These are phyloP conservation scores for Corvus cornix DNA, from an alignment of 2,113 vertebrate genomes.

Conservation along the genomic window DNA sequence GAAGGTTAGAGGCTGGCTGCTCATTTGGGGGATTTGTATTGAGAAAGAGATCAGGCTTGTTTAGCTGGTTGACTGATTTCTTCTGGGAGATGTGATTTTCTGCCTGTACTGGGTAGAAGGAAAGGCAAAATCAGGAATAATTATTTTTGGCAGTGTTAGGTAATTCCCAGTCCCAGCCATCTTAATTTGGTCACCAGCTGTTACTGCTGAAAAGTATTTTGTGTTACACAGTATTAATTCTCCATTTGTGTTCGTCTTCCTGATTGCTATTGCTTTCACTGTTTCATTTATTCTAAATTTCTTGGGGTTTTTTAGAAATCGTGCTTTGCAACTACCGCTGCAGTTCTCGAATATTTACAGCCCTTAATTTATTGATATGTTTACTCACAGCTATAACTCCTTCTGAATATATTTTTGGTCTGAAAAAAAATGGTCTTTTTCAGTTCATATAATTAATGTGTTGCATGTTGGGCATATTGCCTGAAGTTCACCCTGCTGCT, in stretches of 20 bases:
- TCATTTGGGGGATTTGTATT: slow-evolving; percentile 26
- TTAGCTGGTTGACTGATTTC: slow-evolving; percentile 58
- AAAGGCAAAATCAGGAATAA: slow-evolving; percentile 52
- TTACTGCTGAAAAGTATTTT: slow-evolving; percentile 34
- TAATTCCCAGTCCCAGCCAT: slow-evolving; percentile 50
- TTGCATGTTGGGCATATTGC: background rate
- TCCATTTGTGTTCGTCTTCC: background rate
- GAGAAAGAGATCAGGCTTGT: slow-evolving; percentile 25
- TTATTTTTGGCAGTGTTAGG: slow-evolving; percentile 56
- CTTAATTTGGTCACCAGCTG: slow-evolving; percentile 59
- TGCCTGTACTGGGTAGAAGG: background rate
- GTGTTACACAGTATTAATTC: slow-evolving; percentile 39
- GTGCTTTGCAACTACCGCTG: background rate
- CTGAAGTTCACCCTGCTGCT: background rate
- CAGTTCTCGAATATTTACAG: background rate
- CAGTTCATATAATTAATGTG: background rate
- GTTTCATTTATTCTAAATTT: background rate
- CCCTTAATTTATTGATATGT: background rate
- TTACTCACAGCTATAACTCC: background rate
- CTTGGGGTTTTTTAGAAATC: background rate
- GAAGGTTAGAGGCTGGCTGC: slow-evolving; percentile 20
- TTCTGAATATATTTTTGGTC: background rate
- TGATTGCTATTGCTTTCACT: background rate
- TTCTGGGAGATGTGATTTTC: slow-evolving; percentile 49
- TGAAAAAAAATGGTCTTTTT: background rate